Base-by-base conservation (phyloP, 1,140 invertebrate genomes). In the Megalopta genalis region DNA sequence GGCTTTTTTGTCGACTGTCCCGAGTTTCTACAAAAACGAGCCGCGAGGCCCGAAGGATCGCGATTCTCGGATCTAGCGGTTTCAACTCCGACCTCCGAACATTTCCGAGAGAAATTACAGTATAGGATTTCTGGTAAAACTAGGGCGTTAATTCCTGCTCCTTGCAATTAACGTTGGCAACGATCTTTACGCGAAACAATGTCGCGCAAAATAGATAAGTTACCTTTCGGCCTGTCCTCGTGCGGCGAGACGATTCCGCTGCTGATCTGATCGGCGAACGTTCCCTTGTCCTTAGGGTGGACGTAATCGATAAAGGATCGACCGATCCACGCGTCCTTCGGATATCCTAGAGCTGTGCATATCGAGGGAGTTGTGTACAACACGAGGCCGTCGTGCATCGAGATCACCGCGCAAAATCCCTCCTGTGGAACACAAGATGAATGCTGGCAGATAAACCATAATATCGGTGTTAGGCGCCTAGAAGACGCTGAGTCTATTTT, bases 271-370 rank as follows among this genome's bases (percentile, higher is more conserved):
- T 94, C 94, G 10, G 94, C 93, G 76, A 96, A 94, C 16, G 94
- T 93, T 16, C 92, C 90, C 37, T 94, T 94, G 88, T 97, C 97
- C 90, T 95, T 96, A 0, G 95, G 95, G 91, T 97, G 96, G 1
- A 98, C 93, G 87, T 97, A 98, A 87, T 98, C 96, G 69, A 97
- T 96, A 86, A 98, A 97, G 5, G 96, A 97, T 63, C 96, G 93
- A 8, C 97, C 97, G n/a, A 97, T 92, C 96, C 96, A 97, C 94
- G 97, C 96, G 73, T 98, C 96, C 83, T 96, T 95, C 0, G 96
- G 95, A 88, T 96, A 98, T 21, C 96, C 97, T 32, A 98, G 91
- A n/a, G 95, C 93, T 7, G 94, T 92, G 0, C 95, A 95, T 46
- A 97, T 93, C 42, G 94, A 95, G 14, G 95, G 90, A 5, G 97